Conservation (phyloP, 37 sponge, comb jelly and placozoan genomes). For the Spongilla lacustris region DNA sequence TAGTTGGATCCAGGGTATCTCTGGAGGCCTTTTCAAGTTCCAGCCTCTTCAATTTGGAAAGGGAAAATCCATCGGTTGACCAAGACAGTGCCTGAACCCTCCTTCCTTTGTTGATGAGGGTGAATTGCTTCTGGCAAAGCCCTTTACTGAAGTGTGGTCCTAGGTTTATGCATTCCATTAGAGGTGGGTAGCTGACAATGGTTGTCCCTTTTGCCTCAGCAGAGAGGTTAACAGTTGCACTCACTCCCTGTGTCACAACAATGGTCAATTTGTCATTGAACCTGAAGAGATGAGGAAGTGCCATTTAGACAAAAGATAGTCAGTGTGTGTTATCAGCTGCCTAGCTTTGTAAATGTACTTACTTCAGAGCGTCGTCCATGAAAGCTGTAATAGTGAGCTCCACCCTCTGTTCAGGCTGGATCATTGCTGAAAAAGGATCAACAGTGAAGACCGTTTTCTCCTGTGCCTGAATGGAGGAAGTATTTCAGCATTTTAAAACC, state of each 20-base stretch:
- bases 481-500: too few relatives aligned
- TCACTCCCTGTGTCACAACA: slow-evolving; percentile 68
- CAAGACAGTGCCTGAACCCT: slow-evolving; percentile 85
- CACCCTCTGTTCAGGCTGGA: slow-evolving; percentile 67
- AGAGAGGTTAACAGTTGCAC: slow-evolving; percentile 67
- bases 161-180: slow-evolving; percentile 84
- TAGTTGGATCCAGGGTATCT: slow-evolving; percentile 13
- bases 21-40: slow-evolving; percentile 32
- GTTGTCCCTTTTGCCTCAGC: slow-evolving; percentile 92
- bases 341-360: not conserved
- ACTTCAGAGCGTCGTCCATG: slow-evolving; percentile 80
- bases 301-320: not conserved
- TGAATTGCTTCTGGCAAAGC: slow-evolving; percentile 70
- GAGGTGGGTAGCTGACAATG: slow-evolving; percentile 83
- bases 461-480: slow-evolving; percentile 29
- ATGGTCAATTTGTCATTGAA: slow-evolving; percentile 91
- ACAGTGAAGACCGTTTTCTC: slow-evolving; percentile 81
- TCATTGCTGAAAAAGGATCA: slow-evolving; percentile 65
- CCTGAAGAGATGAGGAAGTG: slow-evolving; percentile 13
- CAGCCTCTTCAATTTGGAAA: slow-evolving; percentile 58
- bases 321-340: not conserved
- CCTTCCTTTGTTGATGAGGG: slow-evolving; percentile 72
- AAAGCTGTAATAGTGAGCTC: slow-evolving; percentile 84
- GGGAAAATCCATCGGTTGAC: slow-evolving; percentile 89
- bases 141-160: slow-evolving; percentile 87